phyloP scores from a whole-genome alignment of 2,113 vertebrate species.

The human (Homo sapiens) region GRCh38 chr5:138352001-138352500 shows the following conservation, averaged over 20 bases:
- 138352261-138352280: neutral
- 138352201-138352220: neutral
- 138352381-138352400: neutral
- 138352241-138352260: slow-evolving; percentile 8
- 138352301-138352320: neutral
- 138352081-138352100: neutral
- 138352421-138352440: neutral
- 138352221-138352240: neutral
- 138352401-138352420: neutral
- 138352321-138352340: neutral
- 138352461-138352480: neutral
- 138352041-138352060: neutral
- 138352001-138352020: slow-evolving; percentile 27
- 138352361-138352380: neutral
- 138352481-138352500: slow-evolving; percentile 78
- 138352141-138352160: neutral
- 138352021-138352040: neutral
- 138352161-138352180: neutral
- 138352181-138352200: slow-evolving; percentile 34
- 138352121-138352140: slow-evolving; percentile 31
- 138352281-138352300: neutral
- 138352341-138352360: neutral
- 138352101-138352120: neutral
- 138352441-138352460: neutral
- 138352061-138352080: slow-evolving; percentile 40